Evolutionary conservation across 2,113 vertebrate species (phyloP).

Genomic region (Myrmecophaga tridactyla): DNA sequence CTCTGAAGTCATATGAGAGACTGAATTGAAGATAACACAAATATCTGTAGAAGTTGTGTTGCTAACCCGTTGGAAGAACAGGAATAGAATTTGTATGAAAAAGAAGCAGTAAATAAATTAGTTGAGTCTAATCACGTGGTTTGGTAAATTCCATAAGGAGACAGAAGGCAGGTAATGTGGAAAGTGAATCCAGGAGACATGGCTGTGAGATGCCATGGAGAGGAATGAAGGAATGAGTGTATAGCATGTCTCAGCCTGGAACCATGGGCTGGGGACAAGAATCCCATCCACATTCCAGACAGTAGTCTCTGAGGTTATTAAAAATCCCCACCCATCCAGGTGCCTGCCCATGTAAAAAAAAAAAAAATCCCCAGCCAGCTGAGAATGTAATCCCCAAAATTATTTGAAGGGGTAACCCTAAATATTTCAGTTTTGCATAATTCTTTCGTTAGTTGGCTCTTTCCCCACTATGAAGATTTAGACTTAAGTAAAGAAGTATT

Average conservation of each 20-base stretch:
- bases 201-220: neutral
- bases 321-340: neutral
- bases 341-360: too few species aligned
- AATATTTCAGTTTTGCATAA: conserved; percentile 29
- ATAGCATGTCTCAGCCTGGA: neutral
- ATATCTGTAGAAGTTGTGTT: neutral
- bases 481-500: conserved; percentile 2
- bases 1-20: neutral
- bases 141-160: neutral
- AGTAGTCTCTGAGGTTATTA: neutral
- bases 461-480: neutral
- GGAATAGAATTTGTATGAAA: neutral
- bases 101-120: neutral
- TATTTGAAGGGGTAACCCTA: neutral
- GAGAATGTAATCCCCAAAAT: neutral
- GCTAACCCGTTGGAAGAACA: neutral
- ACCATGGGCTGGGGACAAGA: neutral
- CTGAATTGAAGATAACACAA: neutral
- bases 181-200: neutral
- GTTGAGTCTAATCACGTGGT: neutral
- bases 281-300: neutral
- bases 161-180: neutral
- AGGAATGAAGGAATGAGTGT: too few species aligned
- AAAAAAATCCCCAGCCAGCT: neutral
- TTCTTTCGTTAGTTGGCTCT: neutral